Base-by-base conservation (phyloP, 2,113 vertebrate genomes). In the Loxodonta africana region DNA sequence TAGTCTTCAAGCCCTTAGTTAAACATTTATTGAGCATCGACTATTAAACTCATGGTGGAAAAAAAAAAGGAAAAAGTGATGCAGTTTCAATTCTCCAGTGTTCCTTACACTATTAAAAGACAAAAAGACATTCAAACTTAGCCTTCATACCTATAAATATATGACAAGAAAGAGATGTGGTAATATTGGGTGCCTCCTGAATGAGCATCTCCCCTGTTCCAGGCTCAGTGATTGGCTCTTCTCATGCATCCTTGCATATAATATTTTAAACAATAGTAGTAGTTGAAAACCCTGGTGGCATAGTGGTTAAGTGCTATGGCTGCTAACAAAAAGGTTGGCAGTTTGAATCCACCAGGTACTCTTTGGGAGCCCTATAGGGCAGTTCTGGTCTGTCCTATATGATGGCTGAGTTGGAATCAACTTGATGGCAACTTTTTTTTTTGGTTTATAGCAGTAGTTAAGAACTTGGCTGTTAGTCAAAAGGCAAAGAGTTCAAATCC, bases 11-110 rank as follows among this genome's bases (percentile, higher is more conserved):
- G 33, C 77, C 44, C 76, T 95, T 94, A 63, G 46, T 91, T 96
- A 98, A 97, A 97, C 93, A 97, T 97, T 93, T 96, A 97, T 83
- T 83, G 37, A 87, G 3, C 33, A 81, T 81, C 10, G 15, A 41
- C 44, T 90, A 74, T 44, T 41, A 41, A 74, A 93, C 6, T 84
- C 77, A 90, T 30, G 5, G 21, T 93, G 23, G 46, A 30, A 96
- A 97, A 83, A 67, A 67, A 65, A 95, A 89, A 85, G 60, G 6
- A 77, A 86, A 60, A 92, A 88, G 48, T 80, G 83, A 77, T 33
- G 23, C 9, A 37, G 18, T 83, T 90, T 91, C n/a, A 71, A 17
- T 85, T 92, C 48, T 81, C 65, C 73, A 81, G 28, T 94, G 25
- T 33, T 76, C 17, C 5, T 91, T 80, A 83, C 11, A 41, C n/a